A percentile compares a stretch with the other conserved stretches of the same genome.
Evolutionary conservation across 2,113 vertebrate species (phyloP).

Genomic region (Phalacrocorax carbo): DNA sequence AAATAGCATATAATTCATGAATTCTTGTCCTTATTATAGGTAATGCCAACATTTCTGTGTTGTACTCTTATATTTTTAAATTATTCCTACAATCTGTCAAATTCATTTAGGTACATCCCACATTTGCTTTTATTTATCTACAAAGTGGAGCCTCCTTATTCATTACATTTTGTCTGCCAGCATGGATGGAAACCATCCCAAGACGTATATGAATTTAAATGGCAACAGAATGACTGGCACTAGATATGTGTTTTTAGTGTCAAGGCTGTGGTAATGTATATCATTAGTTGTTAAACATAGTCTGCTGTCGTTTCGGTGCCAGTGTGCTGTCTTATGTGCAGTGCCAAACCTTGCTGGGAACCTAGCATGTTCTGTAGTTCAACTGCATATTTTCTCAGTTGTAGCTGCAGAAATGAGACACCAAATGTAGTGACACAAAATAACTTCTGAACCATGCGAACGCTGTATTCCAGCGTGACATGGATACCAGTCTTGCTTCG

Average conservation of each 20-base stretch:
- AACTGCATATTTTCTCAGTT: slow-evolving; percentile 43
- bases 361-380: neutral
- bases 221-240: slow-evolving; percentile 65
- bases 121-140: slow-evolving; percentile 67
- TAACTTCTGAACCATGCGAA: neutral
- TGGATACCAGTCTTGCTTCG: neutral
- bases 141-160: slow-evolving; percentile 48
- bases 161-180: slow-evolving; percentile 46
- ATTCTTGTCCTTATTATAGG: neutral
- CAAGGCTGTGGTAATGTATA: slow-evolving; percentile 66
- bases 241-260: slow-evolving; percentile 67
- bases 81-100: slow-evolving; percentile 36
- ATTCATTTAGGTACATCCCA: slow-evolving; percentile 34
- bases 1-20: neutral
- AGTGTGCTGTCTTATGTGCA: neutral
- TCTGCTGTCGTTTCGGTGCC: slow-evolving; percentile 48
- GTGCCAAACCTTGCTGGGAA: slow-evolving; percentile 63
- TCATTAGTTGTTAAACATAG: slow-evolving; percentile 70
- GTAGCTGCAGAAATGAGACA: slow-evolving; percentile 19
- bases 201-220: slow-evolving; percentile 55
- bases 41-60: slow-evolving; percentile 28
- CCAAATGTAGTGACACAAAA: slow-evolving; percentile 19
- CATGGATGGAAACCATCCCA: slow-evolving; percentile 60
- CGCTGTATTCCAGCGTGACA: neutral
- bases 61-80: slow-evolving; percentile 22